Conservation (phyloP, 2,888 invertebrate species). For the Abrostola triplasia region DNA sequence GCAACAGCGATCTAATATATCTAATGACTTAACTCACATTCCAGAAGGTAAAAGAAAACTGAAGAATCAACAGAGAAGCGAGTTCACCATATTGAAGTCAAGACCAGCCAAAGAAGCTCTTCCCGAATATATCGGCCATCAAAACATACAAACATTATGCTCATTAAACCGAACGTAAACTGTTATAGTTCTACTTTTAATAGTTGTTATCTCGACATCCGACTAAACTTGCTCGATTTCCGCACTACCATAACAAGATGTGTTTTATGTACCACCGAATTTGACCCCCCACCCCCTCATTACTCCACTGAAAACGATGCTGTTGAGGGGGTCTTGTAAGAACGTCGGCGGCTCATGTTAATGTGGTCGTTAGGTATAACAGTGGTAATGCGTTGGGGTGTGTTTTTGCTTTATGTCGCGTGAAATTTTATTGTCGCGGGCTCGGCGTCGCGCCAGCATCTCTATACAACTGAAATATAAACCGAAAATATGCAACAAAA, state of each 20-base stretch:
- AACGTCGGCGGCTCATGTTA: slow-evolving; percentile 62
- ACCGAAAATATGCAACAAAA: slow-evolving; percentile 39
- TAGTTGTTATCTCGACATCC: slow-evolving; percentile 80
- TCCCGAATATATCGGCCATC: slow-evolving; percentile 18
- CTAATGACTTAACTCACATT: no score
- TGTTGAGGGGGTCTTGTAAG: slow-evolving; percentile 40
- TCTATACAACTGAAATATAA: slow-evolving; percentile 30
- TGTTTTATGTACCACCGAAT: slow-evolving; percentile 71
- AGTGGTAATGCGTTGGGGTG: slow-evolving; percentile 83
- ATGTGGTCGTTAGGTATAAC: slow-evolving; percentile 73
- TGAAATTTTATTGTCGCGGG: slow-evolving; percentile 86
- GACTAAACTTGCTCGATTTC: slow-evolving; percentile 80
- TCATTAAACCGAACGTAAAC: slow-evolving; percentile 55
- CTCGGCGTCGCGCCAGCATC: slow-evolving; percentile 62
- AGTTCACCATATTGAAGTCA: not conserved
- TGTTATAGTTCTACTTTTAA: slow-evolving; percentile 80
- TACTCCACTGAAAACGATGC: slow-evolving; percentile 15
- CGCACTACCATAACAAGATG: slow-evolving; percentile 82
- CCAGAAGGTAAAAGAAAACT: no score
- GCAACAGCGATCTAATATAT: no score
- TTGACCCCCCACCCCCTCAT: slow-evolving; percentile 56
- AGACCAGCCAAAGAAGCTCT: not conserved
- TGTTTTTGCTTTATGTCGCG: slow-evolving; percentile 88
- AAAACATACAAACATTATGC: slow-evolving; percentile 39
- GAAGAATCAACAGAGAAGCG: not conserved